phyloP scores from a whole-genome alignment of 2,113 vertebrate species.

The Atlantisia rogersi region DNA sequence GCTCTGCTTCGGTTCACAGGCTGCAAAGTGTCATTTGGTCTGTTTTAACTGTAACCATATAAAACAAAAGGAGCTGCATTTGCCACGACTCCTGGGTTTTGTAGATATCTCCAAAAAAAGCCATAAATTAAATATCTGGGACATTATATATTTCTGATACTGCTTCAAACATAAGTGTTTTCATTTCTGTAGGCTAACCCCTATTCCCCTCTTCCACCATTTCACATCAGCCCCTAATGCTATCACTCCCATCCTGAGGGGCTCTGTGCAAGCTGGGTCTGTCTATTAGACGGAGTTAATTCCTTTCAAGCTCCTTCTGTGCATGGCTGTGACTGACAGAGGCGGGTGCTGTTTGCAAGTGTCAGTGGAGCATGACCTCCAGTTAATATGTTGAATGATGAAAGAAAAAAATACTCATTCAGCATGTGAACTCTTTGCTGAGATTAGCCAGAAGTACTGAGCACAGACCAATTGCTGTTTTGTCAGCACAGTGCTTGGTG shows the following conservation, averaged over 20 bases:
- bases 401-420: conserved; percentile 63
- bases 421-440: conserved; percentile 41
- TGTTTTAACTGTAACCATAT: background rate
- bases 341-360: conserved; percentile 56
- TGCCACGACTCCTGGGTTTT: background rate
- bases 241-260: background rate
- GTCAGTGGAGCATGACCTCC: conserved; percentile 60
- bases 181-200: background rate
- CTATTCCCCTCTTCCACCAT: background rate
- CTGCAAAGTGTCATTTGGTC: background rate
- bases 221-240: background rate
- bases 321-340: conserved; percentile 50
- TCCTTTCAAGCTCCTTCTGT: conserved; percentile 31
- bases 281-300: conserved; percentile 18
- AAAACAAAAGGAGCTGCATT: background rate
- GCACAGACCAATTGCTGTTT: conserved; percentile 38
- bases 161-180: background rate
- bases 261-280: background rate
- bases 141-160: background rate
- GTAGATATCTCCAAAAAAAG: background rate
- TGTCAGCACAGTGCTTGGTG: background rate
- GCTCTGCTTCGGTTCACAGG: background rate
- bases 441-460: conserved; percentile 49
- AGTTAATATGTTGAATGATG: conserved; percentile 60
- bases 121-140: background rate